Evolutionary conservation across 2,888 invertebrate genomes (phyloP), one percentile per base, ranked within the genome.

Genomic region (Aleiodes leptofemur): DNA sequence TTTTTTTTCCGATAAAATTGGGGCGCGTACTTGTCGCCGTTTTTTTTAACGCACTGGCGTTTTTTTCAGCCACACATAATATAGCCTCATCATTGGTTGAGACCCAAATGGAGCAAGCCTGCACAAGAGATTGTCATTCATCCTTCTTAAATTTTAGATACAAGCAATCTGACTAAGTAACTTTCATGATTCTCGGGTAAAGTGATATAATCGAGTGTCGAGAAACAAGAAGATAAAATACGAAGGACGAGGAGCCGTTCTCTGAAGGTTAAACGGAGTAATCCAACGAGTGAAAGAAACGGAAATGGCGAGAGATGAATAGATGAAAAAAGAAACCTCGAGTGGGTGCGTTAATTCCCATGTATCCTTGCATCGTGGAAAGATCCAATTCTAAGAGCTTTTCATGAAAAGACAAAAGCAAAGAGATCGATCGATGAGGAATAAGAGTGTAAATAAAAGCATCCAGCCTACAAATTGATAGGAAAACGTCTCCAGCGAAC

Each of bases 291-390:
- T 9, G 4, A 23, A 38, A 29, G 13, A 31, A 56, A 38, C 38
- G 38, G 3, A 48, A 48, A 56, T 61, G 56, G 29, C 23, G 43
- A 51, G 11, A 9, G 34, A 69, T 59, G 61, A 14, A 43, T 55
- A 51, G 43, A 55, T 61, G 53, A 43, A 16, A 38, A 43, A 38
- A 71, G 14, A 71, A 29, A 55, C 57, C 6, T 70, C 31, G 73
- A 16, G 70, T 74, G 64, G 56, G 66, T 66, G 71, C 56, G 66
- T 23, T 1, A 64, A 66, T 57, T 9, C 61, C 38, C 66, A 56
- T 64, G 34, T 55, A 74, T 69, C 56, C 43, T 14, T 56, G 71
- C 66, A 71, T 56, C 74, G 66, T 75, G 74, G 71, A 75, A 75
- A 71, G 57, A 71, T 56, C 55, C 31, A 71, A 56, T 57, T 43